These are phyloP conservation scores for Sogatella furcifera DNA, from an alignment of 1,140 invertebrate genomes.

Conservation along the genomic window DNA sequence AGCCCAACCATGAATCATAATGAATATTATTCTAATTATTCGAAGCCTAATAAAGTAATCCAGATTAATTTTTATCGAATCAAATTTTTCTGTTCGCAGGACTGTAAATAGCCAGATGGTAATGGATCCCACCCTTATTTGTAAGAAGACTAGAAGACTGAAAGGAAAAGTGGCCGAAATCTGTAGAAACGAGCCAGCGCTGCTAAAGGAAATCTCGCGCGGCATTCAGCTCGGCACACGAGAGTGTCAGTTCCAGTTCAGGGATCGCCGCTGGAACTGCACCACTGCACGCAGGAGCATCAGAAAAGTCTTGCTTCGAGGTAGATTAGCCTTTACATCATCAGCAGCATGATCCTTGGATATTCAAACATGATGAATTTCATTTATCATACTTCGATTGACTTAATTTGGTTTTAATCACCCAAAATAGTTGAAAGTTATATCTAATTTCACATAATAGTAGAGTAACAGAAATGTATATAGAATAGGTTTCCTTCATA, in stretches of 20 bases:
- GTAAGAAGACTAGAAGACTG: slow-evolving; percentile 68
- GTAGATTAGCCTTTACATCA: slow-evolving; percentile 43
- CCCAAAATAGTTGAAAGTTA: too few species aligned
- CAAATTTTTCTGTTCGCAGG: slow-evolving; percentile 37
- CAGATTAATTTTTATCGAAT: too few species aligned
- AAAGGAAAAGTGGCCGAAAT: slow-evolving; percentile 52
- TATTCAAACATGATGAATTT: too few species aligned
- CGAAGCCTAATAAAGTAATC: too few species aligned
- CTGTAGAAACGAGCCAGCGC: slow-evolving; percentile 58
- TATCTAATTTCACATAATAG: too few species aligned
- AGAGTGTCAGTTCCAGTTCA: slow-evolving; percentile 78
- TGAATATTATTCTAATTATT: too few species aligned
- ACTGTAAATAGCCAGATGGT: slow-evolving; percentile 70
- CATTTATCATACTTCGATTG: too few species aligned
- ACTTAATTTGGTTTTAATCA: too few species aligned
- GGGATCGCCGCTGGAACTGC: slow-evolving; percentile 74
- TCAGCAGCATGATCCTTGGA: too few species aligned
- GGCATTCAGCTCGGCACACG: slow-evolving; percentile 66
- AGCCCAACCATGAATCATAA: too few species aligned
- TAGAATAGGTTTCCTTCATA: too few species aligned
- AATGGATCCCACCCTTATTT: slow-evolving; percentile 77
- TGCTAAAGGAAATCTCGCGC: slow-evolving; percentile 62
- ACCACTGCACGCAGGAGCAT: slow-evolving; percentile 64
- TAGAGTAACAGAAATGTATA: too few species aligned
- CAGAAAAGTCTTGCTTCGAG: slow-evolving; percentile 67